Evolutionary conservation across 2,113 vertebrate genomes (phyloP).

Genomic region (Hydrochoerus hydrochaeris): DNA sequence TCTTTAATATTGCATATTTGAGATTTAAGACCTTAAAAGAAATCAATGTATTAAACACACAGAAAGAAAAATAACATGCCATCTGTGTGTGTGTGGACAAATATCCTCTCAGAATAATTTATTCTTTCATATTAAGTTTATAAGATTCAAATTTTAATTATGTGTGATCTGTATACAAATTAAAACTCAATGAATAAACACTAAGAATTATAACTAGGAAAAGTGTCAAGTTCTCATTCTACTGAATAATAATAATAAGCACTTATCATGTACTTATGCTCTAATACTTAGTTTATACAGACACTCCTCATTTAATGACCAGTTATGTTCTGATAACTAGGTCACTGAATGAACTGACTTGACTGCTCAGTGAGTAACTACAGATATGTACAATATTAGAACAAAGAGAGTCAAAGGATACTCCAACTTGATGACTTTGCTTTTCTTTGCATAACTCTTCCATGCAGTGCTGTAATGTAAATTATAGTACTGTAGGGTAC

Average conservation of each 20-base stretch:
- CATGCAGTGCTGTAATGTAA: neutral
- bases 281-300: neutral
- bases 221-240: neutral
- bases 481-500: neutral
- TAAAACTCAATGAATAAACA: constrained; percentile 2
- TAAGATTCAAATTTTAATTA: constrained; percentile 23
- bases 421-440: neutral
- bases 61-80: neutral
- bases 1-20: constrained; percentile 11
- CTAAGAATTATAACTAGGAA: neutral
- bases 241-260: neutral
- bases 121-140: constrained; percentile 2
- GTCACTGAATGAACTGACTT: neutral
- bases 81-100: neutral
- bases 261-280: neutral
- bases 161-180: constrained; percentile 6
- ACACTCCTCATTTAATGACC: neutral
- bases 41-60: neutral
- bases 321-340: neutral
- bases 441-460: neutral
- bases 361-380: neutral
- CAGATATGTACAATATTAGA: neutral
- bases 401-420: neutral
- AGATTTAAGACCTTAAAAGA: constrained; percentile 47
- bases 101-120: neutral